phyloP scores from a whole-genome alignment of 2,797 vertebrate genomes.

The Siniperca undulata region DNA sequence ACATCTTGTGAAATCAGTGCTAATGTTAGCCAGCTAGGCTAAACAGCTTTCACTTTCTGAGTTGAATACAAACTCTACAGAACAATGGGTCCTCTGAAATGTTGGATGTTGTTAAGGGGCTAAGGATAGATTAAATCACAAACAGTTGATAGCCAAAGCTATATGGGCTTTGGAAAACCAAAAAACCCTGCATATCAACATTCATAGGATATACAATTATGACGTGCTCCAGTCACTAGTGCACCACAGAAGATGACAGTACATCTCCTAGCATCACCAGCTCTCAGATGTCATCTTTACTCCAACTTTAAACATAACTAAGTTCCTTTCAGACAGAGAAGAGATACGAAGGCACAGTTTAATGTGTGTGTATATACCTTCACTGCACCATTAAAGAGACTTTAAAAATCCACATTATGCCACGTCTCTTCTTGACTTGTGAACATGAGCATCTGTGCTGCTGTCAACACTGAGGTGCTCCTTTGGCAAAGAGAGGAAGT shows the following conservation, averaged over 20 bases:
- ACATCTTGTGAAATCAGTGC: neutral
- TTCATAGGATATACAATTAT: neutral
- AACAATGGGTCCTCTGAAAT: neutral
- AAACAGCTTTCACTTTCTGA: neutral
- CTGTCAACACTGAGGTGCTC: conserved; percentile 51
- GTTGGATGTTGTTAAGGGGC: too few relatives aligned
- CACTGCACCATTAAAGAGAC: conserved; percentile 27
- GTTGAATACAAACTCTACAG: neutral
- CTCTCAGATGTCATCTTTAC: conserved; percentile 2
- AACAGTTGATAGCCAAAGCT: neutral
- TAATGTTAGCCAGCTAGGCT: neutral
- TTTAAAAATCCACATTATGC: conserved; percentile 50
- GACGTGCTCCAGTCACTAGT: neutral
- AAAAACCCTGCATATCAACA: neutral
- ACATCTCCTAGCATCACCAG: neutral
- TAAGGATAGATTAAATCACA: neutral
- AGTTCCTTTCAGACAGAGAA: neutral
- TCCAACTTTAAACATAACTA: neutral
- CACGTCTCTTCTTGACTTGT: conserved; percentile 54
- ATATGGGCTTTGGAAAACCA: neutral
- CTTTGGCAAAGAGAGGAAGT: conserved; percentile 33
- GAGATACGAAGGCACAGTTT: neutral
- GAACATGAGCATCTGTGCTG: conserved; percentile 63
- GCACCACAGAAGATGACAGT: neutral
- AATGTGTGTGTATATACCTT: neutral